phyloP scores from a whole-genome alignment of 2,888 invertebrate genomes.

The Nysson spinosus region DNA sequence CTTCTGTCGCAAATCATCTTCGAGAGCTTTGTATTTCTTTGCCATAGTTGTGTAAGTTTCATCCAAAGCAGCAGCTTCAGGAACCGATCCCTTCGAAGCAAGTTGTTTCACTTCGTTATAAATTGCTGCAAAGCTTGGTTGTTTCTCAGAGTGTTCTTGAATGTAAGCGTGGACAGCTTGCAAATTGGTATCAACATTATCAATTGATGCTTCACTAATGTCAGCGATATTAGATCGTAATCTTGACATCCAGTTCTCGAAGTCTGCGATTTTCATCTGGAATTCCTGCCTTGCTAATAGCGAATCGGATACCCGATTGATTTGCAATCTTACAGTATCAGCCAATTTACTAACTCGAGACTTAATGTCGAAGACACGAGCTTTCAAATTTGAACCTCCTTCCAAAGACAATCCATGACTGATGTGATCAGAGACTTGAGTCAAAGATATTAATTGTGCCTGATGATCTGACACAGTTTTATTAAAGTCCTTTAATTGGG shows the following conservation, averaged over 20 bases:
- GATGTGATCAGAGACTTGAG: constrained; percentile 89
- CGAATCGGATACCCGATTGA: constrained; percentile 89
- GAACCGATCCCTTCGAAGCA: constrained; percentile 83
- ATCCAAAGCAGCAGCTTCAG: constrained; percentile 85
- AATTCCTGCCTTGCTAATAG: constrained; percentile 91
- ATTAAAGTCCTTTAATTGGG: constrained; percentile 87
- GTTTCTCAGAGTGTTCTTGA: constrained; percentile 92
- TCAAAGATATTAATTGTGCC: constrained; percentile 87
- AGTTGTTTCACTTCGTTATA: constrained; percentile 91
- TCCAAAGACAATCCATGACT: constrained; percentile 88
- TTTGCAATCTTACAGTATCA: constrained; percentile 86
- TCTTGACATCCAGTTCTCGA: constrained; percentile 88
- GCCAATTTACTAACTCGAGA: constrained; percentile 85
- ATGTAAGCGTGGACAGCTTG: constrained; percentile 88
- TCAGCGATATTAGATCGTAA: constrained; percentile 85
- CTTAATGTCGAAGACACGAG: constrained; percentile 86
- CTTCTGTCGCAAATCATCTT: constrained; percentile 86
- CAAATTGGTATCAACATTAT: constrained; percentile 88
- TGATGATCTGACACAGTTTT: constrained; percentile 92
- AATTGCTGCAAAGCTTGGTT: constrained; percentile 86
- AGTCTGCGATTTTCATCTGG: constrained; percentile 86
- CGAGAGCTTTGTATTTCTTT: constrained; percentile 87
- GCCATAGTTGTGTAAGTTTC: constrained; percentile 88
- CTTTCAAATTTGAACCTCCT: constrained; percentile 85
- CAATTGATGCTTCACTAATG: constrained; percentile 88